Conservation (phyloP, 35 echinoderm and acorn worm genomes). For the Heliocidaris erythrogramma region DNA sequence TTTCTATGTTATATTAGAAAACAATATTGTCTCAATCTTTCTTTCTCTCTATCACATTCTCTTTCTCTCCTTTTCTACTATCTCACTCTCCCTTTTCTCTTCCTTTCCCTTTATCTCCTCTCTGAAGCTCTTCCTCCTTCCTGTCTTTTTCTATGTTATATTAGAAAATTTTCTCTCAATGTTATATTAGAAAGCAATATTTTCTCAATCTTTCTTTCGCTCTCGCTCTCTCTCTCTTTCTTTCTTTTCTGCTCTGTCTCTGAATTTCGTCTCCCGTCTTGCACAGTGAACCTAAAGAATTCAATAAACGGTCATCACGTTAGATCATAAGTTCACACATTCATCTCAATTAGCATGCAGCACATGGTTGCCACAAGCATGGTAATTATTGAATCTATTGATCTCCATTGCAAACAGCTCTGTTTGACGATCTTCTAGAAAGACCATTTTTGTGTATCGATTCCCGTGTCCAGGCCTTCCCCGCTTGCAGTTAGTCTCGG, state of each 20-base stretch:
- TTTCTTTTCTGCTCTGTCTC: background rate
- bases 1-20: too few species aligned
- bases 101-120: background rate
- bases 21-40: background rate
- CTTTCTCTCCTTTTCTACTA: background rate
- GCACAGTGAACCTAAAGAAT: background rate
- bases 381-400: slow-evolving; percentile 13
- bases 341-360: background rate
- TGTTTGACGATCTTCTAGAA: background rate
- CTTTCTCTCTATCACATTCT: background rate
- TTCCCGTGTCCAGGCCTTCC: background rate
- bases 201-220: background rate
- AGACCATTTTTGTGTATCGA: slow-evolving; percentile 10
- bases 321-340: slow-evolving; percentile 11
- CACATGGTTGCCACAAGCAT: background rate
- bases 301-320: background rate
- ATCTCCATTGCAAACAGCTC: slow-evolving; percentile 2
- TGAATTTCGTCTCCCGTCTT: background rate
- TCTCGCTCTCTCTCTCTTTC: background rate
- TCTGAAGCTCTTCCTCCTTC: background rate
- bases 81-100: background rate
- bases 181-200: background rate
- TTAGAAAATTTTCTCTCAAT: too few species aligned
- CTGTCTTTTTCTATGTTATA: background rate
- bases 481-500: background rate